Base-by-base conservation (phyloP, 2,888 invertebrate species). In the Leptinotarsa tumamoca region DNA sequence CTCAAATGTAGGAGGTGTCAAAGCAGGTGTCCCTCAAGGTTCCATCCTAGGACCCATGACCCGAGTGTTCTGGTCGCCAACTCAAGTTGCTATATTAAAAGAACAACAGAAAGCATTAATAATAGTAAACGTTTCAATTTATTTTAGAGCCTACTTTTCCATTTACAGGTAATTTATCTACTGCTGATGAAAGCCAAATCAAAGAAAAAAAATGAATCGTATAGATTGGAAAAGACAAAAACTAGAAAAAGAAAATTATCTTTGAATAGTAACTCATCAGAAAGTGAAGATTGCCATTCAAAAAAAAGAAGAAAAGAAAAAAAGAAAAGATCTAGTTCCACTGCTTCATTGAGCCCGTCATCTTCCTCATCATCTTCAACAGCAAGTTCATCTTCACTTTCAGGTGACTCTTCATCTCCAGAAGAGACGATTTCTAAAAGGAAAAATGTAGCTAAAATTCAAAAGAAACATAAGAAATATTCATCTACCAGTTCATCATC, bases 311-410 rank as follows among this genome's bases (percentile, higher is more conserved):
- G 15, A 61, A 70, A 58, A 33, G 54, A 49, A 61, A 18, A 54
- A 33, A 56, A 43, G 63, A n/a, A 63, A 33, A 14, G 43, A 2
- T 17, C 18, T 33, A 33, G 4, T 7, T 17, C 27, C n/a, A 17
- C 27, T 7, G 17, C 33, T n/a, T 63, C 63, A 13, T 61, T 27
- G n/a, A 33, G 58, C 49, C n/a, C 43, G 43, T 66, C 58, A 4
- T 21, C 73, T 43, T 61, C 73, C 2, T 23, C 49, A 27, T 66
- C 72, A 18, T 76, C 71, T 21, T 71, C 74, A 3, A 68, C 73
- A 43, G 69, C 74, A 17, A 73, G 73, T 70, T 67, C 23, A 75
- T 70, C 54, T 52, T n/a, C 52, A 76, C 71, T 51, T 70, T 63
- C 21, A 72, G 73, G 50, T 58, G 72, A 67, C 52, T 72, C 67